Base-by-base conservation (phyloP, 2,888 invertebrate genomes). In the Poecilus cupreus region DNA sequence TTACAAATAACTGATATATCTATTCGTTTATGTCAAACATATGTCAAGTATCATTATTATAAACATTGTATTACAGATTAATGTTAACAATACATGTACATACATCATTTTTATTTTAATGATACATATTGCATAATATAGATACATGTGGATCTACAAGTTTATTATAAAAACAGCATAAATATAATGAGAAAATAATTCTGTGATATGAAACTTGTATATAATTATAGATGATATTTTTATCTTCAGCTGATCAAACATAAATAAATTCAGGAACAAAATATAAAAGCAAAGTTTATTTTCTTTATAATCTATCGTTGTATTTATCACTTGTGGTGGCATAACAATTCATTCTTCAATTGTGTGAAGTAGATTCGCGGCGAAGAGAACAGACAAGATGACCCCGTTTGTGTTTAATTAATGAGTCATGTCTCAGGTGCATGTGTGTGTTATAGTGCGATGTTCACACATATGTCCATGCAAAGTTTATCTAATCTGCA, bases 361-460 rank as follows among this genome's bases (percentile, higher is more conserved):
- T 43, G 43, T 43, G 11, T 13, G 43, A 13, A 1, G 4, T 1
- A 8, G 1, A 32, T 32, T 32, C 8, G 32, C 8, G 0, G 2
- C 8, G 1, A 32, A 32, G 2, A 24, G 24, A 13, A 24, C 57
- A 8, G 57, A 5, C 20, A 13, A 24, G 32, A n/a, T 60, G 60
- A 54, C 60, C 32, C 60, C n/a, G 32, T 60, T 60, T 20, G 8
- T 4, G 26, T 13, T 16, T 60, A 60, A 60, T 60, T 60, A 60
- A 60, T 60, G 32, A 32, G 1, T 60, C 60, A 32, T 26, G 60
- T 60, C 60, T 60, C 60, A 60, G 60, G 60, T 60, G 60, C 60
- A 32, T 26, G 26, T 60, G 60, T 32, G 60, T 60, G 26, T 18
- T 51, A 51, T n/a, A 43, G 43, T 10, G 22, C 54, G n/a, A 43